phyloP scores from a whole-genome alignment of 2,888 invertebrate genomes.

The Pheosia tremula region DNA sequence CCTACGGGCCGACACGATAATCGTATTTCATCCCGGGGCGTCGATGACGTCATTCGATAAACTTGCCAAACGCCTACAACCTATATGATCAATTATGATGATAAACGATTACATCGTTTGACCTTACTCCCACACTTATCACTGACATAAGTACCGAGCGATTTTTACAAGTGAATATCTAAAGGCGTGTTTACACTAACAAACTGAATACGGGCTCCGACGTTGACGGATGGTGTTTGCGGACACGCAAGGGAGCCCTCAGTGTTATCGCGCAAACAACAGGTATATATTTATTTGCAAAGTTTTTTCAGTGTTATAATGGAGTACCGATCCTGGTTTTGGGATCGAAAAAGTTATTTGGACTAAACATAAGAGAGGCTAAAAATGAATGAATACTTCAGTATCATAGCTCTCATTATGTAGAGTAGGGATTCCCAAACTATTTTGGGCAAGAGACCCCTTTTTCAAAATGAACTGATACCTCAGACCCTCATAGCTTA shows the following conservation, averaged over 20 bases:
- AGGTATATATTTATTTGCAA: slow-evolving; percentile 50
- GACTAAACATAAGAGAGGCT: neutral
- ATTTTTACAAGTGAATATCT: slow-evolving; percentile 43
- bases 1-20: slow-evolving; percentile 2
- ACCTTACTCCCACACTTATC: slow-evolving; percentile 11
- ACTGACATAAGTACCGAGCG: slow-evolving; percentile 17
- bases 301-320: slow-evolving; percentile 26
- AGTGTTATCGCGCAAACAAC: slow-evolving; percentile 38
- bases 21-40: slow-evolving; percentile 15
- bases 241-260: slow-evolving; percentile 32
- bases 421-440: too few relatives aligned
- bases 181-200: slow-evolving; percentile 56
- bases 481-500: too few relatives aligned
- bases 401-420: too few relatives aligned
- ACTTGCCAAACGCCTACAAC: slow-evolving; percentile 12
- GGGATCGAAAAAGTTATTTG: neutral
- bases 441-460: too few relatives aligned
- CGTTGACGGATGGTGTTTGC: slow-evolving; percentile 68
- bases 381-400: too few relatives aligned
- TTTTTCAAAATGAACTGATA: too few relatives aligned
- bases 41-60: slow-evolving; percentile 14
- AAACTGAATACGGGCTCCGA: slow-evolving; percentile 58
- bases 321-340: neutral
- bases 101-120: slow-evolving; percentile 29
- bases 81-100: slow-evolving; percentile 20